Conservation (phyloP, 2,888 invertebrate species). For the Celastrina argiolus region DNA sequence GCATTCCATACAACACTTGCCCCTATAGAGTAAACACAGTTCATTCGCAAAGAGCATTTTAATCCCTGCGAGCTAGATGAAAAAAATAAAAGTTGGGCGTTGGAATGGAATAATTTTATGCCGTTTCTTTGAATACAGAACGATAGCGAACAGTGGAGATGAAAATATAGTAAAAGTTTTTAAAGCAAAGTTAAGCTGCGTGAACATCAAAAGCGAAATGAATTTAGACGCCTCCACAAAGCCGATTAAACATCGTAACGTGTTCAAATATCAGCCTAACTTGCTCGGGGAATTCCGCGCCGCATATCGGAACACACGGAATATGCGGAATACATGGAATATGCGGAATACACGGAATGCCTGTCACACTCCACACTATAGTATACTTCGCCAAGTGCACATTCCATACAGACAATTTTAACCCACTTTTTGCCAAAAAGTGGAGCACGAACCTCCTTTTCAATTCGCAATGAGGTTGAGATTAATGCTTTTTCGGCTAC, state of each 20-base stretch:
- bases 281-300: constrained; percentile 6
- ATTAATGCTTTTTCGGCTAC: not conserved
- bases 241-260: constrained; percentile 15
- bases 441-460: not conserved
- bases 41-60: not conserved
- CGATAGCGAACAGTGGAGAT: constrained; percentile 3
- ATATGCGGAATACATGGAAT: no score
- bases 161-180: constrained; percentile 11
- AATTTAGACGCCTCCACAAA: constrained; percentile 18
- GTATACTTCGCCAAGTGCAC: not conserved
- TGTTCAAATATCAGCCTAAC: not conserved
- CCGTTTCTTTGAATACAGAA: not conserved
- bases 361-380: not conserved
- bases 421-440: not conserved
- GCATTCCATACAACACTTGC: not conserved
- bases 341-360: no score
- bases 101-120: not conserved
- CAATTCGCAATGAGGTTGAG: not conserved
- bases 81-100: not conserved
- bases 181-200: constrained; percentile 4
- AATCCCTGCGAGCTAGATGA: not conserved
- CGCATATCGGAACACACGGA: not conserved
- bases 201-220: constrained; percentile 20
- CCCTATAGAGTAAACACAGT: not conserved
- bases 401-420: constrained; percentile 4